Base-by-base conservation (phyloP, 2,888 invertebrate species). In the Falcaria lacertinaria region DNA sequence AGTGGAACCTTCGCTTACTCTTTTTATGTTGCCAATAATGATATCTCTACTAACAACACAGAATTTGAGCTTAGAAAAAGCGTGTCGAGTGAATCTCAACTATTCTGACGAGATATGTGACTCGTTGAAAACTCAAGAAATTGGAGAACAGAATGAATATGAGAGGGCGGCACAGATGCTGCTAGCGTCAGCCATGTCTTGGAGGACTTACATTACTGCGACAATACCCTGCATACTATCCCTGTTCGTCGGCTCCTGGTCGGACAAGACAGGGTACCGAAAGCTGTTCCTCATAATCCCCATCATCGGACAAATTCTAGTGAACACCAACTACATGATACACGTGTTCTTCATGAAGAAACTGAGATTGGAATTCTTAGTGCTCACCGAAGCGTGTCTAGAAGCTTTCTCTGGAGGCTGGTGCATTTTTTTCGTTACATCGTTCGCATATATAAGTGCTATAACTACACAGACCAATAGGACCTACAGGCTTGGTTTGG, bases 371-470 rank as follows among this genome's bases (percentile, higher is more conserved):
- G 94, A 95, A 78, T 91, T 91, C 1, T 91, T 94, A 25, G 93
- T 94, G 0, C 89, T 94, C 2, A 91, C 91, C 7, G 96, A 96
- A 71, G 94, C 94, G 0, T 71, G 95, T 5, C 91, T 95, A 64
- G 95, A 96, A 15, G 94, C 94, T 0, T 68, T 95, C 0, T 91
- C 93, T 1, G 94, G 96, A 1, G 94, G 95, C 2, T 95, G 95
- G 95, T 95, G 95, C 76, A 91, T 95, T 45, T 93, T 93, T 91
- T 91, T 95, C 54, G 91, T 95, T 91, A 93, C 94, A 0, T 92
- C 94, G 41, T 95, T 96, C 85, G 93, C 95, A 60, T 97, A 95
- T 67, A 93, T 97, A 33, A 94, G 94, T 35, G 94, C 96, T 56
- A 93, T 96, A 3, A 96, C 96, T 1, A 92, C 93, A 0, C 90